Conservation (phyloP, 2,797 vertebrate species). For the Scyliorhinus canicula region DNA sequence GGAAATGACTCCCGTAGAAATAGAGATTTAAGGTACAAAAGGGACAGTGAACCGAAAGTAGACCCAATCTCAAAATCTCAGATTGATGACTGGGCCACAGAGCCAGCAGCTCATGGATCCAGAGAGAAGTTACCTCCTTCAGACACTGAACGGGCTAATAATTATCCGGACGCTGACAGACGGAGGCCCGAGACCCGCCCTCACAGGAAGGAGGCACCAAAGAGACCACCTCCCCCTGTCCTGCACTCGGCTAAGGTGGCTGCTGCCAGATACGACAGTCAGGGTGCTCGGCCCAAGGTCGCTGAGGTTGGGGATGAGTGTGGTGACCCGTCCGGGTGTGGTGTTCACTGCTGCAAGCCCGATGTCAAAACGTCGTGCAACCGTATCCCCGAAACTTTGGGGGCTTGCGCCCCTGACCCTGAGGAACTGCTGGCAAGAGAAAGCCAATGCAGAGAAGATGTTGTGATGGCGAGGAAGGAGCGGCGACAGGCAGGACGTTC, state of each 20-base stretch:
- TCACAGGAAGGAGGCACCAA: neutral
- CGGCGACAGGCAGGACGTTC: neutral
- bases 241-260: neutral
- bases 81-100: neutral
- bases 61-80: neutral
- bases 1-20: neutral
- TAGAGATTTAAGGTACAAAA: neutral
- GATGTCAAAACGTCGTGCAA: neutral
- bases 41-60: neutral
- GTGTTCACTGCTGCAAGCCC: neutral
- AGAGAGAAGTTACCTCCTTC: neutral
- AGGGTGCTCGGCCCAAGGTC: slow-evolving; percentile 10
- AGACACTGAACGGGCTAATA: neutral
- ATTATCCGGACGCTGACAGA: neutral
- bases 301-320: neutral
- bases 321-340: too few relatives aligned
- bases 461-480: neutral
- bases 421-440: neutral
- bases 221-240: slow-evolving; percentile 2
- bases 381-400: neutral
- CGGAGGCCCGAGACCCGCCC: neutral
- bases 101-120: neutral
- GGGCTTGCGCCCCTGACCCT: neutral
- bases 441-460: neutral
- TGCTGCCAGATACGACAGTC: neutral